Percentiles rank a stretch among this genome's conserved stretches.
phyloP scores from a whole-genome alignment of 2,797 vertebrate genomes.

The Sandelia bainsii region DNA sequence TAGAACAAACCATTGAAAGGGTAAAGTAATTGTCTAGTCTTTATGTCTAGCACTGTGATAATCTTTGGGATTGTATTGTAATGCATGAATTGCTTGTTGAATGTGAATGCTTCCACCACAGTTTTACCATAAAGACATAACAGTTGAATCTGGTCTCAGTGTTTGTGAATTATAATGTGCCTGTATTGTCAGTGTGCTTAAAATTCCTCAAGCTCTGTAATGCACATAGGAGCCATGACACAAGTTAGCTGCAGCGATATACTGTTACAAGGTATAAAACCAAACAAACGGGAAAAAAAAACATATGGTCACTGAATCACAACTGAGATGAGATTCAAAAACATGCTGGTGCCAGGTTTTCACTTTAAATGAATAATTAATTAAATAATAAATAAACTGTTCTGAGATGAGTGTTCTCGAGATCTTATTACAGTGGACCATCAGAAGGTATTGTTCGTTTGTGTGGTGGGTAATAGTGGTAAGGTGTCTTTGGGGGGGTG shows the following conservation, averaged over 20 bases:
- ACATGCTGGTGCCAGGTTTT: too few species aligned
- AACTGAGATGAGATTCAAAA: neutral
- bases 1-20: slow-evolving; percentile 23
- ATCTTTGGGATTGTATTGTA: slow-evolving; percentile 3
- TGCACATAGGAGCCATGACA: neutral
- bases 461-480: neutral
- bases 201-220: neutral
- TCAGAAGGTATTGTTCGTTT: too few species aligned
- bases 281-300: neutral
- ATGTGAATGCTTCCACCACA: neutral
- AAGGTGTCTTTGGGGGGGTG: too few species aligned
- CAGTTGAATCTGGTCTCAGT: slow-evolving; percentile 12
- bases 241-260: neutral
- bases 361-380: too few species aligned
- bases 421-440: too few species aligned
- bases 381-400: too few species aligned
- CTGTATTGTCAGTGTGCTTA: neutral
- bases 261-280: neutral
- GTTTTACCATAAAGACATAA: slow-evolving; percentile 6
- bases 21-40: slow-evolving; percentile 21
- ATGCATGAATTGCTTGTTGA: slow-evolving; percentile 8
- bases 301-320: neutral
- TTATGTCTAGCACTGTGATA: neutral
- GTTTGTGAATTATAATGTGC: neutral
- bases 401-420: too few species aligned